Evolutionary conservation across 2,888 invertebrate species (phyloP).

Genomic region (Encarsia formosa): DNA sequence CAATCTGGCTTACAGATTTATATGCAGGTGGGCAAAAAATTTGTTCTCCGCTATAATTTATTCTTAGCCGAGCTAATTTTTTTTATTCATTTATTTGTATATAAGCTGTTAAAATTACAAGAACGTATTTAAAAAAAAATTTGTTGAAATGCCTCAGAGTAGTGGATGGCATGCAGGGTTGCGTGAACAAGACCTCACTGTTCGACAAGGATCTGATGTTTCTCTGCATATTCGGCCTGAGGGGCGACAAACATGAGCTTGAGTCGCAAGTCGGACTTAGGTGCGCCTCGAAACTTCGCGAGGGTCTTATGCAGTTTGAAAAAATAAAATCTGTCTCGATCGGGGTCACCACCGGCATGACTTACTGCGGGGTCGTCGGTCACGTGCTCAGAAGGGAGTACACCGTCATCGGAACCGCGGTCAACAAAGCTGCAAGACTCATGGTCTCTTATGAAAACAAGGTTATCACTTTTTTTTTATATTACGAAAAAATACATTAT

Average conservation of each 20-base stretch:
- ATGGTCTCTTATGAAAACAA: slow-evolving; percentile 61
- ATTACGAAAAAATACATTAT: too few species aligned
- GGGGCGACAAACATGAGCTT: slow-evolving; percentile 66
- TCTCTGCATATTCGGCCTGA: slow-evolving; percentile 68
- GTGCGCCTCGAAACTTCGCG: slow-evolving; percentile 59
- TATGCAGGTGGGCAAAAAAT: too few species aligned
- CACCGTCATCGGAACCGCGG: slow-evolving; percentile 68
- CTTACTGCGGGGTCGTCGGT: slow-evolving; percentile 73
- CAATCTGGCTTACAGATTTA: slow-evolving; percentile 54
- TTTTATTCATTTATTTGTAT: too few species aligned
- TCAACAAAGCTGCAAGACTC: slow-evolving; percentile 69
- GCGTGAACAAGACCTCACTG: slow-evolving; percentile 65
- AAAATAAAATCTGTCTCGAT: slow-evolving; percentile 58
- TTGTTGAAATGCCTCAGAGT: slow-evolving; percentile 42
- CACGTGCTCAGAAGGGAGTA: slow-evolving; percentile 69
- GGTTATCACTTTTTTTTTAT: too few species aligned
- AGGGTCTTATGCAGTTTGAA: slow-evolving; percentile 50
- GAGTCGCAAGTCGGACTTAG: slow-evolving; percentile 65
- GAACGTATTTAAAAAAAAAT: neutral
- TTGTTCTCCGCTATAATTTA: neutral
- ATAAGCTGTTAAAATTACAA: too few species aligned
- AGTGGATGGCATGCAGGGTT: slow-evolving; percentile 56
- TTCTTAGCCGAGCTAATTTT: neutral
- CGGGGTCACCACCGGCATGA: slow-evolving; percentile 66
- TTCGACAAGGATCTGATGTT: slow-evolving; percentile 73